Base-by-base conservation (phyloP, 2,113 vertebrate genomes). In the Phalacrocorax carbo region DNA sequence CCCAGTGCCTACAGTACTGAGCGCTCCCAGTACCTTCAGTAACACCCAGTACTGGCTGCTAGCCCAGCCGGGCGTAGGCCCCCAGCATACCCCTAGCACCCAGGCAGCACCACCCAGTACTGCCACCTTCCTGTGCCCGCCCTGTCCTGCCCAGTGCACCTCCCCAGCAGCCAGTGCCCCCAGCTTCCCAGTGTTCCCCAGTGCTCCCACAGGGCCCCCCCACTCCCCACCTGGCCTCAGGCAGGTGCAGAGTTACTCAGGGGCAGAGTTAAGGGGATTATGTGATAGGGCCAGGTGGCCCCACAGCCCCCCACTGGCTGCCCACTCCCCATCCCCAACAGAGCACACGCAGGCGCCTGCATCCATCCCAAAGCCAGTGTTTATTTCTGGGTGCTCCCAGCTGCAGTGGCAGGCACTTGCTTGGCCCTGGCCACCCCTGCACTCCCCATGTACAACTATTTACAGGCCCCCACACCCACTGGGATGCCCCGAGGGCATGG, bases 401-500 rank as follows among this genome's bases (percentile, higher is more conserved):
- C 72, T 36, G 48, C 5, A 6, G 36, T 0, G 18, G 9, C 11
- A 44, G 38, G 1, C 90, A 64, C 25, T 40, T 10, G 5, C 52
- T 54, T 1, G 17, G 75, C 66, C 49, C 82, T 15, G 1, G 4
- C 15, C 4, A 1, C 22, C 54, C 49, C 60, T 75, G 36, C 1
- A 4, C n/a, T 90, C 17, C 80, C 81, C 72, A 66, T 5, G 38
- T 58, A 86, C 89, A 96, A 40, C 72, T 93, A 87, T 95, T 94
- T 91, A 96, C 95, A 96, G n/a, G 22, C 34, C 34, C 54, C 10
- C 3, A 1, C 32, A 20, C n/a, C 15, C 14, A 4, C 30, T 1
- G 0, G 79, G 57, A 20, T 82, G 86, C 46, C 61, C 42, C 3
- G 0, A 44, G 40, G 18, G n/a, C 32, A 19, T 1, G 4, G 36